Evolutionary conservation across 2,113 vertebrate genomes (phyloP), one percentile per base, ranked within the genome.

Genomic region (Toxotes chatareus): DNA sequence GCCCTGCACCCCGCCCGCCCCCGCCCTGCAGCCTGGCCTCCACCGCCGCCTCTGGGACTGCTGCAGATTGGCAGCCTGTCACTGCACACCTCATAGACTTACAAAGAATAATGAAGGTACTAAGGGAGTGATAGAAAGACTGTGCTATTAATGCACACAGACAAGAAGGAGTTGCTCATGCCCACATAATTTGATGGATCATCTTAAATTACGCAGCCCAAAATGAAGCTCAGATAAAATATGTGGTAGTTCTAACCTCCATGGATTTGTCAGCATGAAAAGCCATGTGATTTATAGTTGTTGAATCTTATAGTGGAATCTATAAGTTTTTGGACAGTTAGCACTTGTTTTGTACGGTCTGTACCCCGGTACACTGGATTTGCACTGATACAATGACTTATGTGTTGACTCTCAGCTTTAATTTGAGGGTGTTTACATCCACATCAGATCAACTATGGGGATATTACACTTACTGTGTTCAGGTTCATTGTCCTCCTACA

Each of bases 21-120:
- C 73, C 78, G 59, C 86, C 82, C 86, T 88, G 67, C 83, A 78
- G 69, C 57, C 82, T 74, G 86, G 87, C 85, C 86, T 85, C 80
- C 27, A 11, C 42, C 23, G 53, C 73, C 78, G 83, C 84, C 80
- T 86, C 81, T 84, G 86, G 79, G 78, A 70, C 63, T 32, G 71
- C 86, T 78, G 84, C 87, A 86, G 84, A 83, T 87, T 87, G 88
- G 83, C 85, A 90, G 88, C 76, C 42, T 42, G 74, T 92, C 82
- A 82, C 67, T 16, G 44, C 65, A 73, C 84, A 79, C 87, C 80
- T 86, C 85, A 53, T 73, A 57, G 65, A 13, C 74, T 57, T n/a
- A 17, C 67, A 88, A 71, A 82, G 46, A 81, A 82, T 77, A 86
- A 76, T 61, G 17, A 57, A 68, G 10, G 40, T 51, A 76, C 57